phyloP scores from a whole-genome alignment of 2,797 vertebrate genomes.

The Lepilemur septentrionalis region DNA sequence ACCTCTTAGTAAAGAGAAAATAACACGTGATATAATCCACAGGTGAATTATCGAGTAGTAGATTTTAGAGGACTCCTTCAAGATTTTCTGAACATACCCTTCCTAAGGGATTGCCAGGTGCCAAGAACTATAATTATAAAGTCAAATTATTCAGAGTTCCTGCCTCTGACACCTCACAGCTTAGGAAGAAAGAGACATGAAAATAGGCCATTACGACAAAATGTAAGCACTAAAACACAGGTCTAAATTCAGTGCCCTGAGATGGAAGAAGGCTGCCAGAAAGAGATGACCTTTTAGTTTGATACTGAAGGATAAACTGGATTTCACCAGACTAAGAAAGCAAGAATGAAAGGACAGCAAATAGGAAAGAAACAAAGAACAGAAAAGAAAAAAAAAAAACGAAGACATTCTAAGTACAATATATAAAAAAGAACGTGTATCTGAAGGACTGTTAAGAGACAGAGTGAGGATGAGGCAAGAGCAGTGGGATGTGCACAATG shows the following conservation, averaged over 20 bases:
- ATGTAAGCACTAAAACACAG: not conserved
- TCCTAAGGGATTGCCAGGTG: not conserved
- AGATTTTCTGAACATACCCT: not conserved
- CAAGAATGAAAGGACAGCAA: too few species aligned
- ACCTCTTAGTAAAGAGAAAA: not conserved
- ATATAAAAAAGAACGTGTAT: not conserved
- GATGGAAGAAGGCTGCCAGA: not conserved
- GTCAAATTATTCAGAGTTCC: slow-evolving; percentile 15
- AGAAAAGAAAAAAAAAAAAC: not conserved
- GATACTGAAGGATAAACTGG: not conserved
- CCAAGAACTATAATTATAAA: slow-evolving; percentile 28
- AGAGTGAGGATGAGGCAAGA: not conserved
- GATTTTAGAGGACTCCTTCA: not conserved
- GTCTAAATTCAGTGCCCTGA: not conserved
- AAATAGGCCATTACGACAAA: slow-evolving; percentile 25
- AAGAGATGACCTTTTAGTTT: not conserved
- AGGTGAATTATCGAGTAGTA: not conserved
- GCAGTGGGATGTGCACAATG: not conserved
- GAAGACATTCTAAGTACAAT: not conserved
- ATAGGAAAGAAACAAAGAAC: not conserved
- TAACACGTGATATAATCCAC: not conserved
- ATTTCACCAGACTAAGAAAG: not conserved
- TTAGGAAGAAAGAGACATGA: not conserved
- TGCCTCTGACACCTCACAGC: not conserved
- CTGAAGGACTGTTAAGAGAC: not conserved